These are phyloP conservation scores for Pogonomyrmex barbatus DNA, from an alignment of 1,140 invertebrate genomes.

Conservation along the genomic window DNA sequence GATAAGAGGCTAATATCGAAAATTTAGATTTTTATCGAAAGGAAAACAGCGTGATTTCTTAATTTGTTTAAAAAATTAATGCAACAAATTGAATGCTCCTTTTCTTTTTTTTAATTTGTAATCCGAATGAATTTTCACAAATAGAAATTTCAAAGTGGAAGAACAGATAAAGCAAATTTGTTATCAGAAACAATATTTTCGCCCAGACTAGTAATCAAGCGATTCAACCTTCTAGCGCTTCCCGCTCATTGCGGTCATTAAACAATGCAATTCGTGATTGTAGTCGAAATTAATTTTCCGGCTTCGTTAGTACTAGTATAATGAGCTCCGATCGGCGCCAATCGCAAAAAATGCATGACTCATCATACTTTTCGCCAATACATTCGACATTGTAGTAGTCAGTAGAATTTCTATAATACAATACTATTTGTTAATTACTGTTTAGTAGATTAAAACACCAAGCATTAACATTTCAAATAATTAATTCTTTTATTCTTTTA, in stretches of 20 bases:
- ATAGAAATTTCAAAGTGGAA: conserved; percentile 33
- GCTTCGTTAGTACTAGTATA: conserved; percentile 71
- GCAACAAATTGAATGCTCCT: not conserved
- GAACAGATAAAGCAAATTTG: conserved; percentile 58
- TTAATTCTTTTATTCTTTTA: no score
- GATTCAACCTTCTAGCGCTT: conserved; percentile 68
- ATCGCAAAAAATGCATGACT: conserved; percentile 62
- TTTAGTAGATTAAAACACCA: not conserved
- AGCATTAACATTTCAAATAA: no score
- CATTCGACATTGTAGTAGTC: conserved; percentile 40
- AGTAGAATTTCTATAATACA: conserved; percentile 21
- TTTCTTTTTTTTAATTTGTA: not conserved
- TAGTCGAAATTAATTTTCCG: conserved; percentile 75
- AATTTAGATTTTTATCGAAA: conserved; percentile 17
- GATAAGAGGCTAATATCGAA: not conserved
- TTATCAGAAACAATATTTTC: conserved; percentile 70
- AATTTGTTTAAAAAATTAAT: not conserved
- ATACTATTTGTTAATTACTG: conserved; percentile 13
- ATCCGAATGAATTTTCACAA: not conserved
- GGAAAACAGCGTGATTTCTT: not conserved
- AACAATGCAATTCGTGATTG: conserved; percentile 76
- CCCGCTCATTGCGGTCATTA: conserved; percentile 66
- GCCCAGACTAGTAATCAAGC: conserved; percentile 66
- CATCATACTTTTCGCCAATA: conserved; percentile 51
- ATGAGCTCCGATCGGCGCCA: conserved; percentile 70